Percentiles rank a stretch among this genome's conserved stretches.
Conservation (phyloP, 2,888 invertebrate genomes). For the Rosalia funebris region DNA sequence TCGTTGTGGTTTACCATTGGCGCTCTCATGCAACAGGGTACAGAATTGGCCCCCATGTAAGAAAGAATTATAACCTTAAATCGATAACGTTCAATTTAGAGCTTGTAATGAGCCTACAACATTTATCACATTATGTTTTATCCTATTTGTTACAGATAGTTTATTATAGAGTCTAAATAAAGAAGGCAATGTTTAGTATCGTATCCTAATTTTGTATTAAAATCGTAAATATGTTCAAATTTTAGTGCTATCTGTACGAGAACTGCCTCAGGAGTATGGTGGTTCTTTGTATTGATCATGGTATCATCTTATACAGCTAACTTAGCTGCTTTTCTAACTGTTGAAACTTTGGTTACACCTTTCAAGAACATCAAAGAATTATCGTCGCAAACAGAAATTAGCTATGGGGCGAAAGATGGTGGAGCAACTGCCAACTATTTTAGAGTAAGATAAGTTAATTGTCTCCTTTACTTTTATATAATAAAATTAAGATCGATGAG, state of each 20-base stretch:
- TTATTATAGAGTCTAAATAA: too few species aligned
- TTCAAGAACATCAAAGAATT: conserved; percentile 86
- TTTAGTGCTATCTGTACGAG: conserved; percentile 85
- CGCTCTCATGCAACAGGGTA: conserved; percentile 86
- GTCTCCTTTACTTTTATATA: too few species aligned
- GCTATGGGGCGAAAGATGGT: conserved; percentile 85
- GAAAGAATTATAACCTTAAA: conserved; percentile 47
- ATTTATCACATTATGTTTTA: too few species aligned
- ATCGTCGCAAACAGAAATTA: conserved; percentile 81
- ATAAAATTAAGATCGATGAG: too few species aligned
- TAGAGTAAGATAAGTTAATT: conserved; percentile 75
- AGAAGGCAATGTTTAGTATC: too few species aligned
- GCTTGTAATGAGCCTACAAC: too few species aligned
- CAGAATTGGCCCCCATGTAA: conserved; percentile 88
- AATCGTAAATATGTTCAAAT: too few species aligned
- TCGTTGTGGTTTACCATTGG: conserved; percentile 91
- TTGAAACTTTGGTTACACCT: conserved; percentile 77
- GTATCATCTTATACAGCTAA: conserved; percentile 91
- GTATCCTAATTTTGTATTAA: too few species aligned
- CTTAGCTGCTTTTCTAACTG: conserved; percentile 88
- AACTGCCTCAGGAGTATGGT: conserved; percentile 88
- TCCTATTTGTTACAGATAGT: too few species aligned
- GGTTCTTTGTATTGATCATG: conserved; percentile 90
- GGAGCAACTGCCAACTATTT: conserved; percentile 93
- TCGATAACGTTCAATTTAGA: too few species aligned